Evolutionary conservation across 2,888 invertebrate species (phyloP), one percentile per base, ranked within the genome.

Genomic region (Polyommatus iphigenia): DNA sequence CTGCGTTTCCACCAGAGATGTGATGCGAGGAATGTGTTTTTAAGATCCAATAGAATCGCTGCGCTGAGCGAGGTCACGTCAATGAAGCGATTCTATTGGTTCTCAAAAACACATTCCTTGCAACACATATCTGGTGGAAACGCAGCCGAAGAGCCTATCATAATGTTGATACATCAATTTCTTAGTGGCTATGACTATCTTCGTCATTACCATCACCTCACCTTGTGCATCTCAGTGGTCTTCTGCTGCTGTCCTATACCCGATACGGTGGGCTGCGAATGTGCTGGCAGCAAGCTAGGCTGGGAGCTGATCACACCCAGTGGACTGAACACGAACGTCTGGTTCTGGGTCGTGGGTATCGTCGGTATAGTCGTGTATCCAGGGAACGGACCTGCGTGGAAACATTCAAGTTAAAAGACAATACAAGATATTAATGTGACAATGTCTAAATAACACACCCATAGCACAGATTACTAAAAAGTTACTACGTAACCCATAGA

Each of bases 341-440:
- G 97, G 83, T 96, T 95, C 90, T 97, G 97, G 79, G 96, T 96
- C 7, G 97, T 96, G 76, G 96, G 95, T 82, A 97, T 97, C 59
- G 97, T 96, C 32, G 97, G 97, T 80, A 97, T 96, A 24, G 96
- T 96, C 78, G 97, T 95, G 87, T 98, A 98, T 3, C 97, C 97
- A 4, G 97, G 96, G 91, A 95, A 97, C 82, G 95, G 94, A 2
- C 95, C 95, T 94, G 88, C 78, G 83, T 81, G 20, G 71, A 71
- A 78, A 36, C 24, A 62, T 50, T 24, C 13, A 46, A 32, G 18
- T 67, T 67, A 67, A 32, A 6, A 29, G 3, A 15, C 29, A 15
- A 15, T 32, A 15, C 24, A 62, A 13, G 62, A 59, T 59, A 7
- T n/a, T n/a, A 10, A 29, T 29, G 29, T 62, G 24, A 24, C 29